Percentiles rank a stretch among this genome's conserved stretches.
Conservation (phyloP, 1,140 invertebrate species). For the Pseudobourletiella spinata region DNA sequence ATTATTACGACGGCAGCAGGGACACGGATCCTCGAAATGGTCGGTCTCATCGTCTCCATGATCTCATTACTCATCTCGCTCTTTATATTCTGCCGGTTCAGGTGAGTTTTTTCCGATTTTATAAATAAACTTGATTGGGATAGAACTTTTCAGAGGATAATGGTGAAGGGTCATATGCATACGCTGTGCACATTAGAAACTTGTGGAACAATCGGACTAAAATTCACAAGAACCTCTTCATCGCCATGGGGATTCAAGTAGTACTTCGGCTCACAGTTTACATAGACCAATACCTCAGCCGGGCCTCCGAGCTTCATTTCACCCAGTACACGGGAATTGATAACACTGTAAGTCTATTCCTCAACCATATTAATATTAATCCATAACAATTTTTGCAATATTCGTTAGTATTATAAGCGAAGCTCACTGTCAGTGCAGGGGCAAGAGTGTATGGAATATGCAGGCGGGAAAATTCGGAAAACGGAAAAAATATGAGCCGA, state of each 20-base stretch:
- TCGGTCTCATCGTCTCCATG: slow-evolving; percentile 46
- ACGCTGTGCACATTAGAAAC: slow-evolving; percentile 39
- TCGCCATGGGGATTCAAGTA: slow-evolving; percentile 47
- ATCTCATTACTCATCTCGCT: slow-evolving; percentile 44
- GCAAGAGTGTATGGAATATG: no score
- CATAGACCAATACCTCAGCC: slow-evolving; percentile 42
- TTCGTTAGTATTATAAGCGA: no score
- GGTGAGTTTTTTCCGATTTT: no score
- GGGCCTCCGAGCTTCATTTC: background rate
- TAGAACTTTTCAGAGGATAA: background rate
- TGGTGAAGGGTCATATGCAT: background rate
- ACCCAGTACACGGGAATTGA: slow-evolving; percentile 12
- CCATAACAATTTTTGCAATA: no score
- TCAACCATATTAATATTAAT: no score
- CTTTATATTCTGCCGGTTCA: slow-evolving; percentile 46
- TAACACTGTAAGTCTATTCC: slow-evolving; percentile 23
- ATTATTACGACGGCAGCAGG: background rate
- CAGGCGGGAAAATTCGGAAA: no score
- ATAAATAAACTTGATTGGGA: no score
- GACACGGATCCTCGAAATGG: slow-evolving; percentile 45
- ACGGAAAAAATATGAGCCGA: no score
- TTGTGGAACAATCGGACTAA: slow-evolving; percentile 47
- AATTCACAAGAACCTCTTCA: slow-evolving; percentile 49
- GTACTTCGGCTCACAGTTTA: slow-evolving; percentile 47
- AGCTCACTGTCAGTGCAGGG: no score